Percentiles rank a stretch among this genome's conserved stretches.
phyloP scores from a whole-genome alignment of 2,113 vertebrate species.

The Macquaria australasica region DNA sequence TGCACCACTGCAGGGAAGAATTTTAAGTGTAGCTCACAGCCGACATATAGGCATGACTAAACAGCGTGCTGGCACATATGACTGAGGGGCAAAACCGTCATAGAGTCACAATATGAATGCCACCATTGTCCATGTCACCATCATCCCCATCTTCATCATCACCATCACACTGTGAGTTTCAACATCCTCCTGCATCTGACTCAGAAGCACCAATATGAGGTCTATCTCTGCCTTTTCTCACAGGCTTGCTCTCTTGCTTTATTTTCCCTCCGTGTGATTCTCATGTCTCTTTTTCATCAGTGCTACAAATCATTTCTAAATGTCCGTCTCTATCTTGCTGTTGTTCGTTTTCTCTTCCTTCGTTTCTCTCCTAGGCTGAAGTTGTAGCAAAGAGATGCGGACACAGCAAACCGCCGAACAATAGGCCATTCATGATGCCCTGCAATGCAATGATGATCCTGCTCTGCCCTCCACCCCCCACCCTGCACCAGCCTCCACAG shows the following conservation, averaged over 20 bases:
- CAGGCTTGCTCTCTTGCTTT: neutral
- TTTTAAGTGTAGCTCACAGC: conserved; percentile 45
- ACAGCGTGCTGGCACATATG: conserved; percentile 66
- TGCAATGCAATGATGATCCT: conserved; percentile 83
- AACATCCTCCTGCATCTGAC: conserved; percentile 58
- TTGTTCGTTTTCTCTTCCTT: conserved; percentile 28
- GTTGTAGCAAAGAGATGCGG: conserved; percentile 78
- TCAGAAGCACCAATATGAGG: conserved; percentile 35
- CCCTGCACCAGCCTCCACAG: conserved; percentile 85
- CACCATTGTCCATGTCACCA: conserved; percentile 71
- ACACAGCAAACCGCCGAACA: conserved; percentile 81
- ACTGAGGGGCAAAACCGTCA: conserved; percentile 66
- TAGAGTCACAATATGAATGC: conserved; percentile 71
- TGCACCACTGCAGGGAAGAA: conserved; percentile 20
- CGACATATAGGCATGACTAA: conserved; percentile 70
- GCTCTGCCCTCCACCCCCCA: conserved; percentile 74
- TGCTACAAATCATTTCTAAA: neutral
- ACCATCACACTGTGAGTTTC: conserved; percentile 55
- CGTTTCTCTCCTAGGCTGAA: conserved; percentile 69
- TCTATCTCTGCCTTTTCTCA: neutral
- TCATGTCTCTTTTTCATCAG: neutral
- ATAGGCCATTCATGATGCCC: conserved; percentile 87
- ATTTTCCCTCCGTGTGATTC: neutral
- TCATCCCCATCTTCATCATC: conserved; percentile 73
- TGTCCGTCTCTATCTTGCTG: conserved; percentile 18